Base-by-base conservation (phyloP, 2,888 invertebrate species). In the Strigamia crassipes region DNA sequence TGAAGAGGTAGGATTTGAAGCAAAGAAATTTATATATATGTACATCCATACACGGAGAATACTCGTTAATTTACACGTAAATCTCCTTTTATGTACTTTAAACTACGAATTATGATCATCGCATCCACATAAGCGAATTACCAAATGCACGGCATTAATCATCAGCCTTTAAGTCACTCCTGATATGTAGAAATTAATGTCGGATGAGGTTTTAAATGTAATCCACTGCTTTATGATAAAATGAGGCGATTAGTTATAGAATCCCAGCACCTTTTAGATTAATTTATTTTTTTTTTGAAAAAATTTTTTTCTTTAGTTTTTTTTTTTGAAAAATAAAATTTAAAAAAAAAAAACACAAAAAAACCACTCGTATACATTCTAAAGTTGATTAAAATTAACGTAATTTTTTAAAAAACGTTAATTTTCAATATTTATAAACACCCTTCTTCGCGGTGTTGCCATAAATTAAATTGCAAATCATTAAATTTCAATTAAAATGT, bases 1-100 rank as follows among this genome's bases (percentile, higher is more conserved):
- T 66, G 66, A 66, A 66, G 66, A 66, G 66, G 66, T 66, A 31
- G 66, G 66, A 66, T 66, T 66, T 66, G 27, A 66, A 66, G 66
- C 66, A 66, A 66, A 66, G 66, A 66, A 66, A 66, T 66, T 15
- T 66, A 66, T 66, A 66, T 66, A 66, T 10, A 66, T 27, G 15
- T 15, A 27, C 10, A 15, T 13, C 6, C 66, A 66, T 31, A 66
- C 66, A 66, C 66, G 27, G 10, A 21, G 27, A n/a, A 51, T n/a
- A 51, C 18, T 23, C 66, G 31, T 27, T 66, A 2, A 66, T 66
- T 66, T 66, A 9, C 23, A 27, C 66, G 21, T 31, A 66, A 66
- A 66, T 27, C 31, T 9, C 23, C 66, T 27, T 66, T 66, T 66
- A 66, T 66, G 66, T 15, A 27, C 66, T 66, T 66, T 66, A 66